A percentile compares a stretch with the other conserved stretches of the same genome.
phyloP scores from a whole-genome alignment of 2,113 vertebrate genomes.

The Phoenicopterus ruber region DNA sequence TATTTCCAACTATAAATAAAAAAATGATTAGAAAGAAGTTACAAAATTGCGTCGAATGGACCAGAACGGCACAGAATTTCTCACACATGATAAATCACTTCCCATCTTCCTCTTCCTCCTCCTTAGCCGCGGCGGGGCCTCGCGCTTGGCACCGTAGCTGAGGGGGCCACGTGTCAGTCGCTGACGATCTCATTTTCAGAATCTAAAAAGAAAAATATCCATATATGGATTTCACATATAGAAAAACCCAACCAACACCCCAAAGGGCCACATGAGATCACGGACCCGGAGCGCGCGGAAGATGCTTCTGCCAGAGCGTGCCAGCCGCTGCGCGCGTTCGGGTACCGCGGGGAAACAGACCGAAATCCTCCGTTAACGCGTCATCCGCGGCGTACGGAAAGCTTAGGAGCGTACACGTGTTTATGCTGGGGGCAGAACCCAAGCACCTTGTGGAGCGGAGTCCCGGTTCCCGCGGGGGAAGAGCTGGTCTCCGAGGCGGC shows the following conservation, averaged over 20 bases:
- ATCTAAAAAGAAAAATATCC: constrained; percentile 68
- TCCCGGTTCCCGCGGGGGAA: rapidly evolving
- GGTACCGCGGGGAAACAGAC: not conserved
- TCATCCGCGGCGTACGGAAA: not conserved
- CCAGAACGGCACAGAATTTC: constrained; percentile 50
- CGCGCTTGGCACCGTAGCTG: constrained; percentile 39
- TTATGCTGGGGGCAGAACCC: not conserved
- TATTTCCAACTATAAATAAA: constrained; percentile 80
- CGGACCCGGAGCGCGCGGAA: rapidly evolving
- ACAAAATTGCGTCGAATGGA: constrained; percentile 71
- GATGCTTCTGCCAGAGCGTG: not conserved
- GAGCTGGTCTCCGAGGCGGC: not conserved
- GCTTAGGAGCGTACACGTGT: rapidly evolving
- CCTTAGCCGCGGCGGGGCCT: constrained; percentile 23
- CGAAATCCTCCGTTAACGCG: not conserved
- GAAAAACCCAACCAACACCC: not conserved
- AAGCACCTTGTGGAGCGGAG: not conserved
- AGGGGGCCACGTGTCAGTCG: constrained; percentile 58
- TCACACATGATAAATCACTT: constrained; percentile 52
- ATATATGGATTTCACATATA: not conserved
- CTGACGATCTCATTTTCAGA: constrained; percentile 67
- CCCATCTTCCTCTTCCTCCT: constrained; percentile 54
- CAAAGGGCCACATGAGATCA: not conserved
- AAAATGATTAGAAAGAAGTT: constrained; percentile 80
- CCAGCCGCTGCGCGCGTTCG: rapidly evolving